phyloP scores from a whole-genome alignment of 1,140 invertebrate species.

The Zophobas morio region DNA sequence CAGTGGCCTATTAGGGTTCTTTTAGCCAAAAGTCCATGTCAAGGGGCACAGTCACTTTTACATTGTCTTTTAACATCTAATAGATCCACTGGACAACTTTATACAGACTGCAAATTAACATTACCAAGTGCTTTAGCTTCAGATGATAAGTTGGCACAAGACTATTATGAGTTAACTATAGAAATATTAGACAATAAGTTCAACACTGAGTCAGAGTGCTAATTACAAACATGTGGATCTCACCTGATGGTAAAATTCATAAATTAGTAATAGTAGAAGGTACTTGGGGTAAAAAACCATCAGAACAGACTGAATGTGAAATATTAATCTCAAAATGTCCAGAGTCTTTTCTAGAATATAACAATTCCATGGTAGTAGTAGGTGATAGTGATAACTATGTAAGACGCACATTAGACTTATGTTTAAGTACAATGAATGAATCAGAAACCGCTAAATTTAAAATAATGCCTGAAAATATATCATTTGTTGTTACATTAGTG shows the following conservation, averaged over 20 bases:
- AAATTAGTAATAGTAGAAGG: conserved; percentile 58
- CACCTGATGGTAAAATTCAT: conserved; percentile 61
- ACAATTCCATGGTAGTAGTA: conserved; percentile 47
- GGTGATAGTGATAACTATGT: conserved; percentile 60
- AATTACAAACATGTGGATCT: conserved; percentile 55
- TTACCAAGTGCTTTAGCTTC: conserved; percentile 57
- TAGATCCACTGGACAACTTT: conserved; percentile 63
- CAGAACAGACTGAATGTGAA: conserved; percentile 60
- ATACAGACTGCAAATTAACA: conserved; percentile 60
- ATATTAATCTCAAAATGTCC: conserved; percentile 57
- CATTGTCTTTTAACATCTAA: conserved; percentile 63
- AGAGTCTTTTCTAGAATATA: conserved; percentile 48
- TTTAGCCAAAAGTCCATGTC: conserved; percentile 63
- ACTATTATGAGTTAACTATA: conserved; percentile 63
- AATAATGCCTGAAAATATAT: conserved; percentile 48
- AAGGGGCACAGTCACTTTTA: conserved; percentile 65
- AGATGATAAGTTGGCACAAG: conserved; percentile 57
- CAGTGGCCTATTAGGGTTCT: conserved; percentile 65
- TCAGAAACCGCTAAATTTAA: conserved; percentile 60
- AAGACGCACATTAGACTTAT: conserved; percentile 61
- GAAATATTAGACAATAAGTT: conserved; percentile 58
- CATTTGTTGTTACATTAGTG: conserved; percentile 58
- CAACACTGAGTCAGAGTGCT: conserved; percentile 63
- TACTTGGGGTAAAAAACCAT: conserved; percentile 60
- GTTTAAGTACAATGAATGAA: conserved; percentile 61